Evolutionary conservation across 2,888 invertebrate genomes (phyloP), one percentile per base, ranked within the genome.

Genomic region (Cosmia pyralina): DNA sequence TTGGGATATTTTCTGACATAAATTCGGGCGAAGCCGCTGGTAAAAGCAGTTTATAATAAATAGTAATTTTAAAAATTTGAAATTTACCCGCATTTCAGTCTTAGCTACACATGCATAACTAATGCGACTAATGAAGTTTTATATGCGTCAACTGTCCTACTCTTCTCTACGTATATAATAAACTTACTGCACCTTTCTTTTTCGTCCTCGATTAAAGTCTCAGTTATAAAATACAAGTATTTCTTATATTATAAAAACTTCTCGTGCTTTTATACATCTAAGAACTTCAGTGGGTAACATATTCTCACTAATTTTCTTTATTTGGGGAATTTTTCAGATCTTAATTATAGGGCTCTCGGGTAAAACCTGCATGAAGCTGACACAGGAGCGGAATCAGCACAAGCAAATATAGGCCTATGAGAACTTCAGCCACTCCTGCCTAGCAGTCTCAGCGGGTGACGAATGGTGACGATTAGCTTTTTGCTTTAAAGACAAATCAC

Each of bases 161-260:
- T 69, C 53, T 60, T 69, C 5, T 58, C 46, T 60, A 63, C 48
- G 64, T 66, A 63, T 71, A 57, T 48, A 59, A 59, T 74, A 66
- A 55, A 28, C 28, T 28, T 38, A 53, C 15, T 34, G 44, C 46
- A 62, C 62, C 69, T 74, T 79, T 75, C 73, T 59, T 76, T 75
- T 76, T 69, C 60, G 73, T 76, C 69, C 79, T 67, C 79, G 58
- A 79, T 75, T 72, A 62, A 53, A 62, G 59, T 59, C 22, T 38
- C 10, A 38, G 60, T 41, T 28, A 63, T 46, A 46, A 71, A 64
- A 59, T 19, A 19, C 7, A 44, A 46, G 19, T 15, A 57, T 38
- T 62, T 41, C 55, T 34, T 41, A 28, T 63, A 19, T 13, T 52
- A 8, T 59, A 41, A 22, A 69, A 48, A 38, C 13, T 41, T 58